Percentiles rank a stretch among this genome's conserved stretches.
Conservation (phyloP, 1,140 invertebrate species). For the Geopemphigus sp. region DNA sequence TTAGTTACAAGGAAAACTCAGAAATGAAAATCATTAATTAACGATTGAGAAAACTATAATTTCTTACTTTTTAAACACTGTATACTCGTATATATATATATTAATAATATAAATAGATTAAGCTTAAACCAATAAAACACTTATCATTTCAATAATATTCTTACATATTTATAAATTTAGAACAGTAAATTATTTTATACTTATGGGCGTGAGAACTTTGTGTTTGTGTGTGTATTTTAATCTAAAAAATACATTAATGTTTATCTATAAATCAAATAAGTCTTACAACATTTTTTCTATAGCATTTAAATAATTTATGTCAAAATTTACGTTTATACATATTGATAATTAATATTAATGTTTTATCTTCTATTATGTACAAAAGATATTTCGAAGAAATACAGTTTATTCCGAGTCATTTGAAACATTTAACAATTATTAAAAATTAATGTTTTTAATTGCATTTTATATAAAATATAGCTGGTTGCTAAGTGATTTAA, state of each 20-base stretch:
- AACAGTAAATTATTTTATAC: neutral
- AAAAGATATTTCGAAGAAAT: neutral
- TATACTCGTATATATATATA: neutral
- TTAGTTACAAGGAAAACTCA: too few species aligned
- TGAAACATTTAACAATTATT: neutral
- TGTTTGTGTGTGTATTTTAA: neutral
- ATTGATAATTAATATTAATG: neutral
- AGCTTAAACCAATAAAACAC: neutral
- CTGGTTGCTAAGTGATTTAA: neutral
- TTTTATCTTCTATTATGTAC: neutral
- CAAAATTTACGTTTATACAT: neutral
- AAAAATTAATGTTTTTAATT: too few species aligned
- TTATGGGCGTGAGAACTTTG: slow-evolving; percentile 1
- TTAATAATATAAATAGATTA: neutral
- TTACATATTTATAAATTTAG: neutral
- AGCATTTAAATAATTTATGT: too few species aligned
- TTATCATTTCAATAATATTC: neutral
- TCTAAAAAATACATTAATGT: neutral
- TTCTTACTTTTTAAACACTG: neutral
- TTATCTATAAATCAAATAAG: too few species aligned
- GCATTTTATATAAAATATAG: neutral
- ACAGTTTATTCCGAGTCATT: neutral
- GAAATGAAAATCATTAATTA: neutral
- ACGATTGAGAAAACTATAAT: neutral
- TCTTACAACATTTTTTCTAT: neutral